phyloP scores from a whole-genome alignment of 2,888 invertebrate genomes.

The Parthenolecanium corni region DNA sequence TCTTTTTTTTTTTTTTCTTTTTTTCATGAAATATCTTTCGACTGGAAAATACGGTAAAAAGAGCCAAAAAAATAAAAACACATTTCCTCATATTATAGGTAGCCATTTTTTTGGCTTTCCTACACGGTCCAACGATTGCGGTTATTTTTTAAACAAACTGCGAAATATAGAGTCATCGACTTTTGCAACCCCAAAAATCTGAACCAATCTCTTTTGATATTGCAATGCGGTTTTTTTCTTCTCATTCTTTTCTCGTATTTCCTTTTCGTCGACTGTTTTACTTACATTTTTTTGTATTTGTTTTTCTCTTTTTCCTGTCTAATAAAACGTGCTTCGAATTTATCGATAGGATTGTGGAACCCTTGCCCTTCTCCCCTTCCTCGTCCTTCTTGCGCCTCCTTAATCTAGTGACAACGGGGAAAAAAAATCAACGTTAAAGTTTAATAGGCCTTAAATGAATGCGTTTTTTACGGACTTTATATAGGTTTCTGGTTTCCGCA shows the following conservation, averaged over 20 bases:
- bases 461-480: neutral
- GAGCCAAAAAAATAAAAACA: too few relatives aligned
- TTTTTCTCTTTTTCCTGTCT: neutral
- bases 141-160: too few relatives aligned
- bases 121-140: too few relatives aligned
- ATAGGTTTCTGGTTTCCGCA: too few relatives aligned
- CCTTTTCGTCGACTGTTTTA: conserved; percentile 3
- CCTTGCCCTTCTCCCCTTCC: neutral
- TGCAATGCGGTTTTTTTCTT: conserved; percentile 13
- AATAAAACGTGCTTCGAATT: conserved; percentile 21
- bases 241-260: neutral
- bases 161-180: too few relatives aligned
- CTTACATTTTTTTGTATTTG: neutral
- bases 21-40: too few relatives aligned
- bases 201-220: conserved; percentile 20
- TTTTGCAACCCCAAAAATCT: neutral
- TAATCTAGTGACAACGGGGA: neutral
- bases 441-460: conserved; percentile 19
- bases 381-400: neutral
- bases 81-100: too few relatives aligned
- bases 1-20: too few relatives aligned
- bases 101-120: too few relatives aligned
- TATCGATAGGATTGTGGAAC: conserved; percentile 1
- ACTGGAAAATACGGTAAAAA: too few relatives aligned
- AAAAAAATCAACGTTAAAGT: neutral